Evolutionary conservation across 2,113 vertebrate species (phyloP).

Genomic region (Elephantulus edwardii): DNA sequence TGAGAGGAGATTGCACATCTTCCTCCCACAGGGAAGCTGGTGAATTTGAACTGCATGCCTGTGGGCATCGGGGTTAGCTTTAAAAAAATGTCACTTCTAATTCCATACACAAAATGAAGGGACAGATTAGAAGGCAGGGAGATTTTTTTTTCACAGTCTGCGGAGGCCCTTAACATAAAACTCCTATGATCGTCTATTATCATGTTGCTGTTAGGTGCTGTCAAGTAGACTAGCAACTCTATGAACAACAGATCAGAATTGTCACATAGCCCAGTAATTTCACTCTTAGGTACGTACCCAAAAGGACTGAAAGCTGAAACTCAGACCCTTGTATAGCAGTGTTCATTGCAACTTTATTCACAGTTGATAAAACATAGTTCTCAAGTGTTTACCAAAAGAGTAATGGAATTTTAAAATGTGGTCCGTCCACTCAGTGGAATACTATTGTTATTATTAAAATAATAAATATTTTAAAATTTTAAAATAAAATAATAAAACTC

Average conservation of each 20-base stretch:
- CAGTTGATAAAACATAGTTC: not conserved
- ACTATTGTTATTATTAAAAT: not conserved
- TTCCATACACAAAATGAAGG: not conserved
- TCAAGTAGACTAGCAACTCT: no score
- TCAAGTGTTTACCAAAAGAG: not conserved
- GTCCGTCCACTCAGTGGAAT: not conserved
- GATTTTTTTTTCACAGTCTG: rapidly evolving
- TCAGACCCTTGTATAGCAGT: not conserved
- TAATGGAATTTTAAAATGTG: not conserved
- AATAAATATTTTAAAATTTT: no score
- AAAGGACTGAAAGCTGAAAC: not conserved
- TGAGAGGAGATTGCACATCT: no score
- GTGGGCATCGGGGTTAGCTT: no score
- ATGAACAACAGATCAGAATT: no score
- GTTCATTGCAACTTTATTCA: not conserved
- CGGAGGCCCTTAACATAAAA: not conserved
- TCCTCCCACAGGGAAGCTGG: no score
- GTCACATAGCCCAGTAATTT: not conserved
- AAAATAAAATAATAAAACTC: no score
- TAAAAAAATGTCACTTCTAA: not conserved
- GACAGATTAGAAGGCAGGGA: no score
- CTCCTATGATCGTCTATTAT: no score
- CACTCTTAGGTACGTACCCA: not conserved
- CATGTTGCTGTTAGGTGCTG: no score
- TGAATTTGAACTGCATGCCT: no score